These are phyloP conservation scores for Odontamblyopus lacepedii DNA, from an alignment of 2,797 vertebrate genomes.

Conservation along the genomic window DNA sequence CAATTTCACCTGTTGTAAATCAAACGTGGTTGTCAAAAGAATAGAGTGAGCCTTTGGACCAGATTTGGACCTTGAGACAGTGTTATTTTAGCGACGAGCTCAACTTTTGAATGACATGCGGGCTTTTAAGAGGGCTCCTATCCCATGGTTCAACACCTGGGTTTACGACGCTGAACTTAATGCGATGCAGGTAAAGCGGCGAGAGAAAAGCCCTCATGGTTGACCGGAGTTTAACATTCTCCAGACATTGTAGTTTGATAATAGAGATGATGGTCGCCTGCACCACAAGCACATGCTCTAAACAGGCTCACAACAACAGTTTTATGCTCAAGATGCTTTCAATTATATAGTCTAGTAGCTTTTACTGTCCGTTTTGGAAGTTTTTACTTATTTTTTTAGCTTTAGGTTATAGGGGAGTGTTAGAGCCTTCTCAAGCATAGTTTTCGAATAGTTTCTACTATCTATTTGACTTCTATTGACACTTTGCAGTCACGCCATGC, in stretches of 20 bases:
- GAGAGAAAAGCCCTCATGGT: constrained; percentile 42
- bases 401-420: too few species aligned
- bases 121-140: constrained; percentile 41
- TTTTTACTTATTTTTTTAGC: background rate
- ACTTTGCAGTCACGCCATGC: too few species aligned
- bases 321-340: background rate
- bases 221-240: constrained; percentile 16
- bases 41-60: constrained; percentile 15
- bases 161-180: constrained; percentile 48
- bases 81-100: constrained; percentile 24
- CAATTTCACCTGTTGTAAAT: constrained; percentile 28
- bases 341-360: constrained; percentile 1
- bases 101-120: constrained; percentile 21
- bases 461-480: too few species aligned
- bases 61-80: constrained; percentile 22
- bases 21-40: constrained; percentile 20
- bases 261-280: constrained; percentile 12
- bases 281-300: constrained; percentile 2
- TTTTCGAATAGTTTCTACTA: too few species aligned
- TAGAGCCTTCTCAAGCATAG: too few species aligned
- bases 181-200: constrained; percentile 55
- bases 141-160: constrained; percentile 47
- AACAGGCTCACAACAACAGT: background rate
- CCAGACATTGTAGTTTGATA: constrained; percentile 15
- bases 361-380: background rate